These are phyloP conservation scores for Centropus unirufus DNA, from an alignment of 2,113 vertebrate species.

Conservation along the genomic window DNA sequence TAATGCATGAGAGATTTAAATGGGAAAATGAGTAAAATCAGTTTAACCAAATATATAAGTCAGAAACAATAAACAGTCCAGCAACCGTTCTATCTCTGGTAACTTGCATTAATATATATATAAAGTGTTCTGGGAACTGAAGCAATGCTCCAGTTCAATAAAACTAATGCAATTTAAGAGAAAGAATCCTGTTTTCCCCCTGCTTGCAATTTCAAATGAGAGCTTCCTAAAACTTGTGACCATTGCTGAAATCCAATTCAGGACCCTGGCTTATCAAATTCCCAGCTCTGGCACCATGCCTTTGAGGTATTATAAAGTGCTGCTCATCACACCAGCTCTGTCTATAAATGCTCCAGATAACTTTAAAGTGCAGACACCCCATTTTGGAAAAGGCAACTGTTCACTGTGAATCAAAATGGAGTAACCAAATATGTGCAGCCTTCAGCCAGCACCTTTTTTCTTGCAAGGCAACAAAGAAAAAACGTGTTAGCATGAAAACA, in stretches of 20 bases:
- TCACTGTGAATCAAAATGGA: conserved; percentile 69
- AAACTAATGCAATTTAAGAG: conserved; percentile 63
- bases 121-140: conserved; percentile 57
- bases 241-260: conserved; percentile 66
- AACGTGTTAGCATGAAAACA: conserved; percentile 50
- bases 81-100: neutral
- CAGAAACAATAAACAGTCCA: conserved; percentile 67
- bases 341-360: conserved; percentile 52
- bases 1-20: conserved; percentile 28
- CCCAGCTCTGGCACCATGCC: conserved; percentile 42
- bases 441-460: conserved; percentile 44
- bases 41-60: conserved; percentile 60
- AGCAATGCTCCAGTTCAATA: conserved; percentile 63
- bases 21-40: conserved; percentile 61
- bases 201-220: conserved; percentile 58
- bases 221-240: conserved; percentile 60
- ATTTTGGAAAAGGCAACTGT: conserved; percentile 57
- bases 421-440: conserved; percentile 38
- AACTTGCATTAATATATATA: conserved; percentile 62
- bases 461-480: conserved; percentile 55
- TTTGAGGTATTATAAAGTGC: conserved; percentile 50
- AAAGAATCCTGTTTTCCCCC: conserved; percentile 38
- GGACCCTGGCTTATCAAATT: conserved; percentile 54
- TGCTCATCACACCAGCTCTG: conserved; percentile 25
- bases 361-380: conserved; percentile 47